phyloP scores from a whole-genome alignment of 2,797 vertebrate genomes.

The Salarias fasciatus region DNA sequence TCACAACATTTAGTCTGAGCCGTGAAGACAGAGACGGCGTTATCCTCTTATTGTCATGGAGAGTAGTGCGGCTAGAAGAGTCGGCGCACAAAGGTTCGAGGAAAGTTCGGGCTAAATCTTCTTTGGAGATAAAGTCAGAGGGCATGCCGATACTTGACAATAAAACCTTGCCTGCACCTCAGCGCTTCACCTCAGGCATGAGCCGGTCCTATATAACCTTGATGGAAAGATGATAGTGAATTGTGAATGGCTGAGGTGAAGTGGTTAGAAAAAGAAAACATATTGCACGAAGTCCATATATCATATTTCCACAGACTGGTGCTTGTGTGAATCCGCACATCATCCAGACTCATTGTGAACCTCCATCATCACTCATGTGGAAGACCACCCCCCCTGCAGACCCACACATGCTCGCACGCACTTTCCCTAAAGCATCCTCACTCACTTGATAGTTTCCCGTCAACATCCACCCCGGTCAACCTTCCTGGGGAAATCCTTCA shows the following conservation, averaged over 20 bases:
- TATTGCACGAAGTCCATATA: slow-evolving; percentile 51
- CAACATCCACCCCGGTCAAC: slow-evolving; percentile 69
- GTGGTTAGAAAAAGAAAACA: slow-evolving; percentile 66
- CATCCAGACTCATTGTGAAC: slow-evolving; percentile 84
- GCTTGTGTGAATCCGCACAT: slow-evolving; percentile 60
- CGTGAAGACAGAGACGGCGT: slow-evolving; percentile 53
- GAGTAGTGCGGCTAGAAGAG: slow-evolving; percentile 43
- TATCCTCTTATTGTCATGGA: slow-evolving; percentile 70
- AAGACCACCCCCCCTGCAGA: slow-evolving; percentile 76
- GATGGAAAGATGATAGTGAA: slow-evolving; percentile 72
- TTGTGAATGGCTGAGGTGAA: slow-evolving; percentile 63
- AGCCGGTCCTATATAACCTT: slow-evolving; percentile 64
- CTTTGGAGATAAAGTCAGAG: slow-evolving; percentile 44
- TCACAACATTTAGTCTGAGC: slow-evolving; percentile 62
- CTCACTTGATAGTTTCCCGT: slow-evolving; percentile 72
- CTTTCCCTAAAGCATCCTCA: slow-evolving; percentile 62
- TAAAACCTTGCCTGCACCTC: neutral
- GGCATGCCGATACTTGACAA: slow-evolving; percentile 24
- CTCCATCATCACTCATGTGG: slow-evolving; percentile 84
- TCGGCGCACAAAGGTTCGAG: slow-evolving; percentile 37
- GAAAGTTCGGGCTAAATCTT: slow-evolving; percentile 56
- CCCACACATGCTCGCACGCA: slow-evolving; percentile 1
- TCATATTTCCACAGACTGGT: slow-evolving; percentile 56
- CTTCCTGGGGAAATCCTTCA: slow-evolving; percentile 84
- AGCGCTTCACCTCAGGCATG: neutral